Evolutionary conservation across 2,797 vertebrate genomes (phyloP), one percentile per base, ranked within the genome.

Genomic region (Taeniopygia guttata): DNA sequence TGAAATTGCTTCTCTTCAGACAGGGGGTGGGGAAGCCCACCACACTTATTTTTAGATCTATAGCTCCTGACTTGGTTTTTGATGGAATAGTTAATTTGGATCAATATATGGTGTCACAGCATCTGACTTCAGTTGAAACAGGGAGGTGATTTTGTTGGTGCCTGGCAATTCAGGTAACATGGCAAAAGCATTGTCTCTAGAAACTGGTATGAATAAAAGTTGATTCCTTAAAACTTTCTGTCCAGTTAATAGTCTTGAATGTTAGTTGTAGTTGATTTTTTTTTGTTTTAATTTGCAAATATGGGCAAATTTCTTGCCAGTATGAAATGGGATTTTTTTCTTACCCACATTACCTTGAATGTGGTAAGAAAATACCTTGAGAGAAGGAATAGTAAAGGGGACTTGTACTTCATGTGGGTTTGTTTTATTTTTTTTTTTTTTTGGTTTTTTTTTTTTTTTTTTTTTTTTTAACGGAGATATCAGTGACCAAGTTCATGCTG

Each of bases 1-100:
- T 90, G 69, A 95, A 96, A 95, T 68, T 87, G 34, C 54, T 75
- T 90, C 40, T 43, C 46, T 93, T 90, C 85, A 51, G 87, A 19
- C 32, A 2, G 12, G 38, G 36, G 36, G 36, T 38, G 16, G 6
- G 7, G 2, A 7, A 9, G 5, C 5, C 21, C 20, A 48, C 27
- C 17, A 60, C 29, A 10, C 78, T 82, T 67, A 30, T 51, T 84
- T 95, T 90, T 70, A n/a, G 49, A 36, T 72, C 22, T 88, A 2
- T 67, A 63, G 36, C 49, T 76, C 19, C 43, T 87, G 46, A 55
- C 20, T 51, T 87, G 52, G 30, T 45, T 38, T 42, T n/a, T 83
- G 12, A 13, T 78, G 15, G 21, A 55, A 48, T 20, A n/a, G 38
- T 77, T 93, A 74, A 60, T 88, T 62, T 86, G 26, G 56, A 76